These are phyloP conservation scores for Scartelaos histophorus DNA, from an alignment of 2,113 vertebrate species.

Conservation along the genomic window DNA sequence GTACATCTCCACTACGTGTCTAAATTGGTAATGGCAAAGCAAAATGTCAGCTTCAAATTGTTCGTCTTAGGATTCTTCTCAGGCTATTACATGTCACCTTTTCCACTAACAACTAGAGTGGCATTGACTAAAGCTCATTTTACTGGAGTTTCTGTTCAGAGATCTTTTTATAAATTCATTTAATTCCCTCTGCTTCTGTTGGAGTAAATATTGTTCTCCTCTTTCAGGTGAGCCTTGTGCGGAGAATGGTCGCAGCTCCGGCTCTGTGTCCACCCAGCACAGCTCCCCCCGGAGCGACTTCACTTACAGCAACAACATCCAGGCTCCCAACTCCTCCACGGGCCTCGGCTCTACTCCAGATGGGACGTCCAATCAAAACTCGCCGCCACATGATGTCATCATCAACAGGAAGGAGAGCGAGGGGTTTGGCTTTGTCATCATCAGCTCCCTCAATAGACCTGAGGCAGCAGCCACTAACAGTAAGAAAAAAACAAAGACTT, in stretches of 20 bases:
- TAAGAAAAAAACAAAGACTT: constrained; percentile 66
- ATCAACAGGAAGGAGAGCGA: constrained; percentile 97
- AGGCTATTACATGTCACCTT: neutral
- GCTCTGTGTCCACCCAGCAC: constrained; percentile 92
- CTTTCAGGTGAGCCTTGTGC: constrained; percentile 87
- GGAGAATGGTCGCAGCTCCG: constrained; percentile 93
- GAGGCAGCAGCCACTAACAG: constrained; percentile 85
- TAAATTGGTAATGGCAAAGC: neutral
- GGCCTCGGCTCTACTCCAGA: constrained; percentile 73
- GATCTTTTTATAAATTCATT: neutral
- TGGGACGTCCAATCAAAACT: constrained; percentile 76
- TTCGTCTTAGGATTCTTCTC: constrained; percentile 2
- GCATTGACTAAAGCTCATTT: neutral
- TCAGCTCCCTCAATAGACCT: constrained; percentile 95
- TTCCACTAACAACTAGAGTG: neutral
- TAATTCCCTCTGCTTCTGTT: neutral
- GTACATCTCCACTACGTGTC: neutral
- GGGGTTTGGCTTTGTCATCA: constrained; percentile 98
- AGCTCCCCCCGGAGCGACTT: constrained; percentile 94
- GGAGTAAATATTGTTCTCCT: constrained; percentile 12
- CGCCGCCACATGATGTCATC: constrained; percentile 87
- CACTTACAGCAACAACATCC: constrained; percentile 81
- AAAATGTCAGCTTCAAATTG: neutral
- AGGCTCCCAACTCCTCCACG: constrained; percentile 21
- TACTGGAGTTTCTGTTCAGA: neutral